These are phyloP conservation scores for Crocuta crocuta DNA, from an alignment of 2,113 vertebrate species.

Conservation along the genomic window DNA sequence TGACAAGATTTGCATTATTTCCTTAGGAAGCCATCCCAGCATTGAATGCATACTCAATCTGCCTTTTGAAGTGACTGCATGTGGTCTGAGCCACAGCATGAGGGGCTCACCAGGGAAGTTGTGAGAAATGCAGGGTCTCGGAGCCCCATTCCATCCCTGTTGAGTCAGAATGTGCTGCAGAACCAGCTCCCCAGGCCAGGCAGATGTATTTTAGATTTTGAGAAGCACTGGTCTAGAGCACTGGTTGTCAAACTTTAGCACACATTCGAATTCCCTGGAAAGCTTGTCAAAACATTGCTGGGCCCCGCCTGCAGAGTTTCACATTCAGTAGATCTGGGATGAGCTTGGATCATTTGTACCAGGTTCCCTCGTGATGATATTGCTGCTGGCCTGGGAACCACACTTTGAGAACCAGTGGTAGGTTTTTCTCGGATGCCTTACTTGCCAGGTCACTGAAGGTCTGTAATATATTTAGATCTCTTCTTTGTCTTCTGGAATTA, in stretches of 20 bases:
- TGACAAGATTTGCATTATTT: neutral
- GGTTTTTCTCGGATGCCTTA: neutral
- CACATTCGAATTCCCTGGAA: neutral
- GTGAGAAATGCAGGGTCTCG: neutral
- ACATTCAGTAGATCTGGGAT: neutral
- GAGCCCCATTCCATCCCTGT: neutral
- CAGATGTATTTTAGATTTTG: neutral
- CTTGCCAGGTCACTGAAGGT: neutral
- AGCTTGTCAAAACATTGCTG: neutral
- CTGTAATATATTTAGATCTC: neutral
- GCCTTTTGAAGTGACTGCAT: neutral
- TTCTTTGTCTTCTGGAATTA: neutral
- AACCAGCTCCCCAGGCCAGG: neutral
- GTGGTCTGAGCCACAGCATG: neutral
- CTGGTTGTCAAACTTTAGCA: neutral
- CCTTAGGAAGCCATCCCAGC: neutral
- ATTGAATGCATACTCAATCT: accelerated
- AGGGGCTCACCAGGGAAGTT: neutral
- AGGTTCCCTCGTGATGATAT: neutral
- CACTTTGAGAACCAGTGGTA: neutral
- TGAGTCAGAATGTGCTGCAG: no score
- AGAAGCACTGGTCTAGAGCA: neutral
- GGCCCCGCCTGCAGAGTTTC: neutral
- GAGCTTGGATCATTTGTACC: neutral
- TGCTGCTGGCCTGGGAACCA: neutral